Evolutionary conservation across 2,113 vertebrate genomes (phyloP).

Genomic region (Hemiprocne comata): DNA sequence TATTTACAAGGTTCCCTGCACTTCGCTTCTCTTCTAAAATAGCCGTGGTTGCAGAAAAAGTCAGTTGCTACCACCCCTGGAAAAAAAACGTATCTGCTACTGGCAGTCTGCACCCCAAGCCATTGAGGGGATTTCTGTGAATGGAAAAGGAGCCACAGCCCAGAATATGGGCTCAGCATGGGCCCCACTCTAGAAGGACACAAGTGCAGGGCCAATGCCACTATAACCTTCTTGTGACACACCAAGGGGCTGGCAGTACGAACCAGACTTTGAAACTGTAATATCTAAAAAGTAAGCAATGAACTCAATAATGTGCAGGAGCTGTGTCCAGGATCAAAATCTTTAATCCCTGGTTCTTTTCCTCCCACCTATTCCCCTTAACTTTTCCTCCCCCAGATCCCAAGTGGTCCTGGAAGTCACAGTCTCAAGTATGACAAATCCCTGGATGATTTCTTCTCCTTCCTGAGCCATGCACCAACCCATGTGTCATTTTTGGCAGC

Average conservation of each 20-base stretch:
- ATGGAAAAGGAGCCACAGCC: background rate
- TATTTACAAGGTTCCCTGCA: background rate
- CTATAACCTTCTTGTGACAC: background rate
- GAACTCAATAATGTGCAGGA: background rate
- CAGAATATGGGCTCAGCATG: background rate
- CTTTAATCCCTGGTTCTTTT: background rate
- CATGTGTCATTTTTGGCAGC: background rate
- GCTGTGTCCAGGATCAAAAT: background rate
- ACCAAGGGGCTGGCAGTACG: background rate
- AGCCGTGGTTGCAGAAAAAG: background rate
- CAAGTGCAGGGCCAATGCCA: fast-evolving
- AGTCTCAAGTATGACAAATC: background rate
- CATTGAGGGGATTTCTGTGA: background rate
- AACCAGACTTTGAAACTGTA: background rate
- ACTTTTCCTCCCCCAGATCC: background rate
- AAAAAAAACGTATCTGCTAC: background rate
- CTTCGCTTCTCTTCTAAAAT: background rate
- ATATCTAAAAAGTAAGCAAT: background rate
- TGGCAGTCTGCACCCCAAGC: background rate
- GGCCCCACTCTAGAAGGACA: background rate
- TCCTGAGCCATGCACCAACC: background rate
- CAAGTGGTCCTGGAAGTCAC: background rate
- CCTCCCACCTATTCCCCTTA: background rate
- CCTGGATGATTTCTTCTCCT: background rate
- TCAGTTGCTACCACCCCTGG: background rate